phyloP scores from a whole-genome alignment of 1,140 invertebrate genomes.

The Lineus longissimus region DNA sequence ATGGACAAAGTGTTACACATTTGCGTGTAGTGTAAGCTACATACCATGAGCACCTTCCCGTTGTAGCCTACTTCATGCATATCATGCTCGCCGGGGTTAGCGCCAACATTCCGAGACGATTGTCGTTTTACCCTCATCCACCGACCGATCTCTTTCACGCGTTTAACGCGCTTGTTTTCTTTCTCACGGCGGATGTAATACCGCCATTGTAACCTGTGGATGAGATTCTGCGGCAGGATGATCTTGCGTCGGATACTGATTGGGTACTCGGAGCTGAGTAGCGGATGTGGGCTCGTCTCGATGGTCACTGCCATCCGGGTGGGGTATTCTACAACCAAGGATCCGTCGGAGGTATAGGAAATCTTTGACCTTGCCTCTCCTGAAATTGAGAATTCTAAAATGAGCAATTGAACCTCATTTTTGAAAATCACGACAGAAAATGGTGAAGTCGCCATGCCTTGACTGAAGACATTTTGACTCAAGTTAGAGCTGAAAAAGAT shows the following conservation, averaged over 20 bases:
- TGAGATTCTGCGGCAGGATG: slow-evolving; percentile 66
- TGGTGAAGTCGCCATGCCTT: no score
- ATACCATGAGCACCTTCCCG: slow-evolving; percentile 51
- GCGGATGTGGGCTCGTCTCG: slow-evolving; percentile 73
- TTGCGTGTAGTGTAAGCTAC: slow-evolving; percentile 18
- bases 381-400: slow-evolving; percentile 26
- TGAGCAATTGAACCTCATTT: no score
- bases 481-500: no score
- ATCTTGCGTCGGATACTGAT: slow-evolving; percentile 88
- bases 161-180: slow-evolving; percentile 30
- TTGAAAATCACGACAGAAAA: slow-evolving; percentile 9
- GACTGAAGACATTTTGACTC: no score
- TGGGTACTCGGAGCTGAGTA: slow-evolving; percentile 70
- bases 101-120: slow-evolving; percentile 21
- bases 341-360: slow-evolving; percentile 52
- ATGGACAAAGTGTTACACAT: no score
- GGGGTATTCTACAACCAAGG: slow-evolving; percentile 53
- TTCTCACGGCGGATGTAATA: slow-evolving; percentile 60
- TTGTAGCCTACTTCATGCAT: slow-evolving; percentile 43
- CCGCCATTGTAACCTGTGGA: slow-evolving; percentile 91
- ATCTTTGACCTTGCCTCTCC: slow-evolving; percentile 47
- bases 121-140: slow-evolving; percentile 45
- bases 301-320: slow-evolving; percentile 51
- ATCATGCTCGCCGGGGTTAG: slow-evolving; percentile 35
- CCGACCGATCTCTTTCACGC: slow-evolving; percentile 38